Conservation (phyloP, 2,797 vertebrate species). For the Cyprinella venusta region DNA sequence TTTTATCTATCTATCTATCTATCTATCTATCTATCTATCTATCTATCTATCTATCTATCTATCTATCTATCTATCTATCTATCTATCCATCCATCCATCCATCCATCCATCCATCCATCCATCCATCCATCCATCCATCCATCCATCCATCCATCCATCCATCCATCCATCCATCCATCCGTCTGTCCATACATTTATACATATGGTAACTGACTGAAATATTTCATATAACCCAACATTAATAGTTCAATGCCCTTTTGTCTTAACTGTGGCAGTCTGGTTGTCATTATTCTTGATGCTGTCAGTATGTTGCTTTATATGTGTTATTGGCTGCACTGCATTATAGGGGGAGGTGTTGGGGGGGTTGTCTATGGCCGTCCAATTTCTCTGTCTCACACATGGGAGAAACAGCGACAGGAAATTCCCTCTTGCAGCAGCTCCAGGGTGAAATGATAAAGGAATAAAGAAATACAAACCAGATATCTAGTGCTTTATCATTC, state of each 20-base stretch:
- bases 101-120: neutral
- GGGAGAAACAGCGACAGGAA: conserved; percentile 82
- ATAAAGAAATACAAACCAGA: conserved; percentile 81
- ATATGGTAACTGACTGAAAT: conserved; percentile 47
- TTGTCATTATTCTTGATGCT: conserved; percentile 79
- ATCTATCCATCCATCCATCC: neutral
- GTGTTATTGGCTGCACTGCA: conserved; percentile 73
- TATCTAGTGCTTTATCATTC: conserved; percentile 78
- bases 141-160: neutral
- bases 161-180: conserved; percentile 2
- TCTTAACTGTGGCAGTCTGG: conserved; percentile 79
- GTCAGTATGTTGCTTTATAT: conserved; percentile 78
- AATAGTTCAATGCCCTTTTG: conserved; percentile 39
- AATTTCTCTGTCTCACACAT: conserved; percentile 82
- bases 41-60: neutral
- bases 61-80: neutral
- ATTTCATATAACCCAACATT: conserved; percentile 39
- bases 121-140: neutral
- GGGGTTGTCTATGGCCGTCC: conserved; percentile 68
- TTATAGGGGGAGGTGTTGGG: conserved; percentile 59
- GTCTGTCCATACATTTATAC: neutral
- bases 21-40: neutral
- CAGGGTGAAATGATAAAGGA: conserved; percentile 82
- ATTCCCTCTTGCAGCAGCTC: conserved; percentile 79
- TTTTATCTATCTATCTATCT: neutral